Base-by-base conservation (phyloP, 1,140 invertebrate genomes). In the Latrodectus geometricus region DNA sequence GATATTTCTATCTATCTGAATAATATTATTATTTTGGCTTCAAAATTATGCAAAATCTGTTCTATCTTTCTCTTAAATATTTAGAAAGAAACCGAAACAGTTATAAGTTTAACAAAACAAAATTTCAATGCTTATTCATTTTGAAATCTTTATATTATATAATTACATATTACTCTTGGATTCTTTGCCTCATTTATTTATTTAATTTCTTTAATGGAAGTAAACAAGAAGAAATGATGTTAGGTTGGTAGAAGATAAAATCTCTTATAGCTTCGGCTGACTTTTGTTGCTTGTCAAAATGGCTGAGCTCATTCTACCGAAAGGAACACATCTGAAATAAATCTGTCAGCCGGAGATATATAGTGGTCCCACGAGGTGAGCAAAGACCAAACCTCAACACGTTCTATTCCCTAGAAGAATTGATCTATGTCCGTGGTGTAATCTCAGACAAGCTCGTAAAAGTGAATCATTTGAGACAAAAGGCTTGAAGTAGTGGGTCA, bases 401-500 rank as follows among this genome's bases (percentile, higher is more conserved):
- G 12, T 73, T 49, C 23, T 73, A 48, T 73, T 15, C 17, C 70
- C 21, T 21, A n/a, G 23, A 48, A 73, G 48, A n/a, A 73, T 15
- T 73, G 70, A 73, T 73, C 23, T 73, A 73, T 73, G 20, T 12
- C 23, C 48, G 9, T 9, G 35, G 23, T 15, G 70, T 23, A 73
- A 73, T 73, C 70, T 73, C 23, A 48, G 70, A 73, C 12, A 73
- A 49, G 9, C 70, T 49, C 70, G 48, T 73, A 73, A 73, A 49
- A 73, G 48, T 73, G 70, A 73, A 73, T 73, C 70, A 73, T 73
- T 73, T 23, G 70, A 73, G 70, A 73, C 70, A 73, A 73, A 48
- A 23, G 70, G 12, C 23, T 17, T 21, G 70, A 73, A 73, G 70
- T 73, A 23, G 70, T 50, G 48, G 70, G 70, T 49, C 70, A 73